Evolutionary conservation across 2,888 invertebrate species (phyloP), one percentile per base, ranked within the genome.

Genomic region (Volucella zonaria): DNA sequence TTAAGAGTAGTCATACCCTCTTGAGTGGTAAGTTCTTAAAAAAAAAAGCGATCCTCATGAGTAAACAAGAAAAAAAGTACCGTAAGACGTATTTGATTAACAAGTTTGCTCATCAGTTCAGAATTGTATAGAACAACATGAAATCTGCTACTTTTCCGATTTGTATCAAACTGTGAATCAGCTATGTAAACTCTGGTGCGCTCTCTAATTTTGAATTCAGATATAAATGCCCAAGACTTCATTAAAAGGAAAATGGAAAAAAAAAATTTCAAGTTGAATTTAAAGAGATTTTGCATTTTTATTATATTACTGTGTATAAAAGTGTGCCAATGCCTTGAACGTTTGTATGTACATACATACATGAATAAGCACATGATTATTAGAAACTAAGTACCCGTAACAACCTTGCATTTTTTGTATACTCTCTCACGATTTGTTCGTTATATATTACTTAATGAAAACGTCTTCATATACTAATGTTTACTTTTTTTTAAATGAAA

Each of bases 251-350:
- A 49, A 45, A 38, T 12, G 14, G 42, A 15, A 56, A 23, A 49
- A 42, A 42, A 51, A 73, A 45, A 59, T 58, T 8, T 49, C 15
- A 18, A 49, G 23, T 49, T 45, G 56, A 75, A 64, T 70, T 75
- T 43, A 66, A 42, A 52, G 71, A 77, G 59, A 61, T 56, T 43
- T 67, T 61, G 40, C 62, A 40, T 59, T 58, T 58, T 18, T 23
- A 31, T 31, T 66, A 67, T 23, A 31, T 31, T 66, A 67, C 42
- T 67, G 62, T 61, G 18, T 62, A 10, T 10, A 40, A 71, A 82
- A 68, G 68, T 82, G 31, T 82, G 82, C 64, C 82, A 82, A 78
- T 78, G 78, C 42, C 82, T 67, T 54, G 52, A 42, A 40, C 54
- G 68, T 31, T 54, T 52, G 67, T 67, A 31, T 38, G 54, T 31